Evolutionary conservation across 1,140 invertebrate species (phyloP), one percentile per base, ranked within the genome.

Genomic region (Achatina immaculata): DNA sequence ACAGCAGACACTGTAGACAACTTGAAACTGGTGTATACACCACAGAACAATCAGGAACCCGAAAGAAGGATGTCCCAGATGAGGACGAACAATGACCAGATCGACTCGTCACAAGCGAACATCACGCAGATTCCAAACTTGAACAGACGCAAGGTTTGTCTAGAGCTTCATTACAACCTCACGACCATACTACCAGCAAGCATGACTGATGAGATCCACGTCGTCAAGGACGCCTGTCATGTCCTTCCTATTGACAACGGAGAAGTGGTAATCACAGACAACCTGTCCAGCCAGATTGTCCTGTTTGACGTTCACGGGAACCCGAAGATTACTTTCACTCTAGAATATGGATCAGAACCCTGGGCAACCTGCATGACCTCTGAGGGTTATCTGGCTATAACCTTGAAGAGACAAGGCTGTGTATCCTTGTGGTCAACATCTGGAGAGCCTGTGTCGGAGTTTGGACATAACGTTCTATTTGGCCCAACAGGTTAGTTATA

Each of bases 381-480:
- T 19, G 77, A 81, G 4, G 81, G 82, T 11, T 65, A 40, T 1
- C n/a, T 86, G 58, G 83, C 81, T 2, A 80, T 85, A 9, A 81
- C 85, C 38, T 68, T 83, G 3, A 80, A 77, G 40, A 66, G 78
- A 48, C 51, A 81, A 51, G 79, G 76, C 1, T 85, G 81, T 80
- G 66, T 86, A 6, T 51, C 80, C 2, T 48, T 85, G 55, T 78
- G 83, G 24, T 76, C 78, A 24, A 28, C 51, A 11, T 55, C 75
- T 34, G 84, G 84, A 45, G 72, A 78, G 34, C 51, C 79, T 2
- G 71, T 66, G 38, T 58, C n/a, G 11, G 43, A 80, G 71, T 75
- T 85, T 34, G 83, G 83, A 34, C 28, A 81, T 1, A 72, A 69
- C n/a, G 24, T 65, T 2, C 68, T 85, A 0, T 69, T 48, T 45